Percentiles rank a stretch among this genome's conserved stretches.
phyloP scores from a whole-genome alignment of 2,113 vertebrate genomes.

The Nerophis lumbriciformis region DNA sequence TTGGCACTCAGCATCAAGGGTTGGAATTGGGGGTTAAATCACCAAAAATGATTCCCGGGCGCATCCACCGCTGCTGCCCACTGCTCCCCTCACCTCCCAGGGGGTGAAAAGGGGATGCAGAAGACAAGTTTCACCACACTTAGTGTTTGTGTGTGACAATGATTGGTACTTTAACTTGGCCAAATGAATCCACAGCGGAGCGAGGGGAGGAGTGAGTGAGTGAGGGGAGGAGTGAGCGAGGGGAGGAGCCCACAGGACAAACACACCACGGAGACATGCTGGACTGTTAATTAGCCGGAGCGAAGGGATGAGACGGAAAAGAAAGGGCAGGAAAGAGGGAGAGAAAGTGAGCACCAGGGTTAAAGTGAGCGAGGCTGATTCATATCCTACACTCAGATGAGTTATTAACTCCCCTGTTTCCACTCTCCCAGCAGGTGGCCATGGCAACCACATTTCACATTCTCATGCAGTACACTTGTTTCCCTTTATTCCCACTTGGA shows the following conservation, averaged over 20 bases:
- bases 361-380: conserved; percentile 58
- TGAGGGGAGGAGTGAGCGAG: conserved; percentile 34
- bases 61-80: neutral
- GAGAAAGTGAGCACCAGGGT: conserved; percentile 20
- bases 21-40: no score
- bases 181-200: conserved; percentile 9
- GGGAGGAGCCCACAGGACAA: conserved; percentile 39
- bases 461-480: conserved; percentile 25
- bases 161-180: no score
- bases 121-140: no score
- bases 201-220: conserved; percentile 47
- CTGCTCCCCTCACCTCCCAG: no score
- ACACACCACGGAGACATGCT: conserved; percentile 51
- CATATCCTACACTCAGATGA: conserved; percentile 53
- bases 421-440: conserved; percentile 60
- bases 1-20: no score
- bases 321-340: conserved; percentile 35
- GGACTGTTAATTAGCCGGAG: conserved; percentile 70
- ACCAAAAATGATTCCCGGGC: no score
- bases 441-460: conserved; percentile 53
- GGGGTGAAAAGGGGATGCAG: no score
- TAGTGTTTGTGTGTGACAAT: no score
- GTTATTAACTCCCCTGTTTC: conserved; percentile 63
- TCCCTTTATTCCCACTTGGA: conserved; percentile 29
- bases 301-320: conserved; percentile 43